phyloP scores from a whole-genome alignment of 2,113 vertebrate species.

The Poecilia latipinna region DNA sequence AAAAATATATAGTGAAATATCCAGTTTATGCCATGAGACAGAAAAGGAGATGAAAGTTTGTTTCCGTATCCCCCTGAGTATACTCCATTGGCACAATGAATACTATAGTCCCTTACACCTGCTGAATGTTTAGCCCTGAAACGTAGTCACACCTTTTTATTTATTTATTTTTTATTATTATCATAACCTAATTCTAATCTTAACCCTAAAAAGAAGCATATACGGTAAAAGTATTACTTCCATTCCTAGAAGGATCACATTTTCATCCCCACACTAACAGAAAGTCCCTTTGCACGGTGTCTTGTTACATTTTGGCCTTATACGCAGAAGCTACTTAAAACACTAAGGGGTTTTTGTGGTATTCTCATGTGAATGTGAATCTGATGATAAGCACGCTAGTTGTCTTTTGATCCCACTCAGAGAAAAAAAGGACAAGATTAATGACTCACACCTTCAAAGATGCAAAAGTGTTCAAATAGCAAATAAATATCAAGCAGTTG shows the following conservation, averaged over 20 bases:
- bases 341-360: not conserved
- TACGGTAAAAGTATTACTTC: not conserved
- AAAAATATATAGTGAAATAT: slow-evolving; percentile 36
- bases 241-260: no score
- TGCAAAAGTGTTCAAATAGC: not conserved
- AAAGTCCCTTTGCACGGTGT: not conserved
- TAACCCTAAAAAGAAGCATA: not conserved
- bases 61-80: not conserved
- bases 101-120: not conserved
- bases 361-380: not conserved
- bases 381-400: not conserved
- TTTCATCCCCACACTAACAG: no score
- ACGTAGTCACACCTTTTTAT: not conserved
- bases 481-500: not conserved
- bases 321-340: not conserved
- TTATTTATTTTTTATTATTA: no score
- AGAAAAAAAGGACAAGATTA: slow-evolving; percentile 11
- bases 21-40: slow-evolving; percentile 31
- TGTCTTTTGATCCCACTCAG: not conserved
- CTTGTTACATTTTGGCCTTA: not conserved
- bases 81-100: not conserved
- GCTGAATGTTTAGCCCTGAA: not conserved
- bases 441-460: not conserved
- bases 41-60: not conserved
- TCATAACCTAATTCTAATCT: not conserved